These are phyloP conservation scores for Steromphala cineraria DNA, from an alignment of 2,888 invertebrate species.

Conservation along the genomic window DNA sequence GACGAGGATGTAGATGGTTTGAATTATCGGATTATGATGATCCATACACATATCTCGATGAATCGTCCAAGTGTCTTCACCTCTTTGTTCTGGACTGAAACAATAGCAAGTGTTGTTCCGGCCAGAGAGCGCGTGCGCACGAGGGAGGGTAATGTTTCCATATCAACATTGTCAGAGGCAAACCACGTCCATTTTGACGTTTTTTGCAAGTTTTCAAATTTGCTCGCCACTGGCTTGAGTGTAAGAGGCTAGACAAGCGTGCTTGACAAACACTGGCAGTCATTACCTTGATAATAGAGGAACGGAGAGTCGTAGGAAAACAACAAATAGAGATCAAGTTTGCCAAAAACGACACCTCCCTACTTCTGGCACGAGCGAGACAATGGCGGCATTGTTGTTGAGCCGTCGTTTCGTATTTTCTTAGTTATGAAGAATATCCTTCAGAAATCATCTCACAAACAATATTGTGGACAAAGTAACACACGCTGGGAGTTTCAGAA, in stretches of 20 bases:
- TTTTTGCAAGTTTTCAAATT: constrained; percentile 21
- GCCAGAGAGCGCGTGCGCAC: constrained; percentile 4
- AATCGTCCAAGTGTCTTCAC: not conserved
- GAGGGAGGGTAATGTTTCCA: not conserved
- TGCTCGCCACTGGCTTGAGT: constrained; percentile 17
- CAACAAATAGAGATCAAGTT: constrained; percentile 20
- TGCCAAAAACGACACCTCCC: constrained; percentile 21
- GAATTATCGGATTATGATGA: no score
- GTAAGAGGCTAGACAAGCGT: not conserved
- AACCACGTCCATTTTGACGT: constrained; percentile 7
- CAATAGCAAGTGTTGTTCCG: not conserved
- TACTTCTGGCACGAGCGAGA: not conserved
- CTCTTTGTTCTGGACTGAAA: not conserved
- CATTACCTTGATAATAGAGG: constrained; percentile 20
- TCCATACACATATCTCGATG: no score
- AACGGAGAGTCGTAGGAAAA: not conserved
- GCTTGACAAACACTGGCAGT: not conserved
- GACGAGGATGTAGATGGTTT: no score
- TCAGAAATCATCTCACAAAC: constrained; percentile 3
- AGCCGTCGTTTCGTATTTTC: constrained; percentile 2
- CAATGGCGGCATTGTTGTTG: not conserved
- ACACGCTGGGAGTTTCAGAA: not conserved
- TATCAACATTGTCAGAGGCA: not conserved
- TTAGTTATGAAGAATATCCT: constrained; percentile 14
- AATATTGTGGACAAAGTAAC: constrained; percentile 19